phyloP scores from a whole-genome alignment of 2,888 invertebrate genomes.

The Ophion obscuratus region DNA sequence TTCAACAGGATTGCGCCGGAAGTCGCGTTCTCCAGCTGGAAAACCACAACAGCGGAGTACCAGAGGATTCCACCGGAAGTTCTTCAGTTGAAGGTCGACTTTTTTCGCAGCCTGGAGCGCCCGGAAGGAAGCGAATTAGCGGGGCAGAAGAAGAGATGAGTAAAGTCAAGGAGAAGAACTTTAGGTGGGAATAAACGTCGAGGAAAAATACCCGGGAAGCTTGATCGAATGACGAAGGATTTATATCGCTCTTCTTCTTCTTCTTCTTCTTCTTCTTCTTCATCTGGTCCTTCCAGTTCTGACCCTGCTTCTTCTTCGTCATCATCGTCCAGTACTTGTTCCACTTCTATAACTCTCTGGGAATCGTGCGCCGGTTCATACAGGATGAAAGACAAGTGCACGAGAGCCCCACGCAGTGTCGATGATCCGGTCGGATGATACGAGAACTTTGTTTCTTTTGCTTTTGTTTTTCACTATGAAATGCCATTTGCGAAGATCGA shows the following conservation, averaged over 20 bases:
- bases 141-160: slow-evolving; percentile 27
- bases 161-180: slow-evolving; percentile 32
- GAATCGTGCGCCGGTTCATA: slow-evolving; percentile 26
- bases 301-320: slow-evolving; percentile 51
- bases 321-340: slow-evolving; percentile 44
- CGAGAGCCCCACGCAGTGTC: slow-evolving; percentile 26
- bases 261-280: slow-evolving; percentile 50
- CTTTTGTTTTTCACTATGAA: neutral
- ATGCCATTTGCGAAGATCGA: slow-evolving; percentile 7
- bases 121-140: neutral
- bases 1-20: neutral
- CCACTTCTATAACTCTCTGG: slow-evolving; percentile 9
- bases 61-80: neutral
- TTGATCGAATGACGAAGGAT: slow-evolving; percentile 61
- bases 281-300: slow-evolving; percentile 29
- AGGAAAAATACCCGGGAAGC: slow-evolving; percentile 13
- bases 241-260: slow-evolving; percentile 41
- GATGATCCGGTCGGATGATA: slow-evolving; percentile 40
- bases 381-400: slow-evolving; percentile 54
- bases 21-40: neutral
- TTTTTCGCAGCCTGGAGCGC: neutral
- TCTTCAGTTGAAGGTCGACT: neutral
- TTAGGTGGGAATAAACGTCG: slow-evolving; percentile 36
- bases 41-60: neutral
- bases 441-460: neutral